A percentile compares a stretch with the other conserved stretches of the same genome.
phyloP scores from a whole-genome alignment of 2,113 vertebrate genomes.

The Tinamus guttatus region DNA sequence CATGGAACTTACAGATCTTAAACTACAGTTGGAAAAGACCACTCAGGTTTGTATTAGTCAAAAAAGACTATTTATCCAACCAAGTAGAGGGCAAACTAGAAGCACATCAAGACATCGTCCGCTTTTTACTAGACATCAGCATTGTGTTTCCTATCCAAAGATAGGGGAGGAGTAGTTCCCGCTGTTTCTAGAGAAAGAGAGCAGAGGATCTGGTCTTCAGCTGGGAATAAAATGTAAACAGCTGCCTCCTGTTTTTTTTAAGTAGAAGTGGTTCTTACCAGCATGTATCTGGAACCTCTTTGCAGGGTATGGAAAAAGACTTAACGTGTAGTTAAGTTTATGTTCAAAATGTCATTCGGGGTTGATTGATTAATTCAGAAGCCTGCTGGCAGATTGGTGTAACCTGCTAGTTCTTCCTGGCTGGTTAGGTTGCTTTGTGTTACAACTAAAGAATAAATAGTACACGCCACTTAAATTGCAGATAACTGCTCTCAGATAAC shows the following conservation, averaged over 20 bases:
- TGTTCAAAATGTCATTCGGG: not conserved
- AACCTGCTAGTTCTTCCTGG: not conserved
- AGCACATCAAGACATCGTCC: not conserved
- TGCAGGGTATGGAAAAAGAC: not conserved
- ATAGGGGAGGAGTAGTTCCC: not conserved
- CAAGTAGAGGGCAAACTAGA: not conserved
- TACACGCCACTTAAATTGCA: not conserved
- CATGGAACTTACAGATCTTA: constrained; percentile 93
- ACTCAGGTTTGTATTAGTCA: constrained; percentile 86
- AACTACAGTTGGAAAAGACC: constrained; percentile 95
- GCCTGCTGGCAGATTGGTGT: not conserved
- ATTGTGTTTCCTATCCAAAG: not conserved
- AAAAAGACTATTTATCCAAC: not conserved
- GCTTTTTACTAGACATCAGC: not conserved
- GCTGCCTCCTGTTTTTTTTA: not conserved
- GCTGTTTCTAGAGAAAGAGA: not conserved
- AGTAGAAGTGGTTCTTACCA: not conserved
- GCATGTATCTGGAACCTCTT: not conserved
- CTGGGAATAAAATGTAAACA: not conserved
- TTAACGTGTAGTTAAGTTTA: not conserved
- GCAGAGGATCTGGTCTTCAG: not conserved
- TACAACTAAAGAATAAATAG: not conserved
- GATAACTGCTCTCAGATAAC: not conserved
- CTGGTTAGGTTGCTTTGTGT: not conserved
- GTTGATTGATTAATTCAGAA: not conserved